Percentiles rank a stretch among this genome's conserved stretches.
These are phyloP conservation scores for Vulpes lagopus DNA, from an alignment of 2,113 vertebrate genomes.

Conservation along the genomic window DNA sequence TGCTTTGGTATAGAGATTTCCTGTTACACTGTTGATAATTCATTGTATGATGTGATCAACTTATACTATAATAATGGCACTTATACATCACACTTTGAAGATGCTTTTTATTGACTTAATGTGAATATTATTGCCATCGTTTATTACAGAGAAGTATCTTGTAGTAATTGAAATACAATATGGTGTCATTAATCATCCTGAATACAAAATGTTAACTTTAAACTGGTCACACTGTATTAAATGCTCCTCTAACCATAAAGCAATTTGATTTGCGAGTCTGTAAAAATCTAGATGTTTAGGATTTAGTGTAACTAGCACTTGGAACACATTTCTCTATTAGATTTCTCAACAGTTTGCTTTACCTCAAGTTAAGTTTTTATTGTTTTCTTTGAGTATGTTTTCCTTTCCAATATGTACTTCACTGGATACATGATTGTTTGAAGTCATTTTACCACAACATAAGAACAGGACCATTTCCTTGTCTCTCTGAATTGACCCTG, in stretches of 20 bases:
- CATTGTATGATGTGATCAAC: conserved; percentile 81
- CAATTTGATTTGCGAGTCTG: conserved; percentile 85
- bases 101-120: conserved; percentile 90
- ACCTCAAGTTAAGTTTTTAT: not conserved
- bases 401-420: not conserved
- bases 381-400: not conserved
- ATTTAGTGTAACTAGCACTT: conserved; percentile 39
- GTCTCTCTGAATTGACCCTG: not conserved
- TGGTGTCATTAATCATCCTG: conserved; percentile 87
- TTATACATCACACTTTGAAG: conserved; percentile 87
- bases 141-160: conserved; percentile 87
- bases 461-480: not conserved
- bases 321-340: conserved; percentile 36
- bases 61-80: conserved; percentile 82
- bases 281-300: conserved; percentile 71
- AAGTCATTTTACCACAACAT: not conserved
- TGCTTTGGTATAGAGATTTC: conserved; percentile 72
- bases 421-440: not conserved
- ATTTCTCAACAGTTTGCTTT: conserved; percentile 56
- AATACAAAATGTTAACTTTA: conserved; percentile 88
- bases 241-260: conserved; percentile 86
- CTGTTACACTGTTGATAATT: conserved; percentile 78
- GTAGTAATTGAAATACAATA: conserved; percentile 90
- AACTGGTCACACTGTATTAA: conserved; percentile 87
- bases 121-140: conserved; percentile 89